phyloP scores from a whole-genome alignment of 2,888 invertebrate genomes.

The Watsonalla cultraria region DNA sequence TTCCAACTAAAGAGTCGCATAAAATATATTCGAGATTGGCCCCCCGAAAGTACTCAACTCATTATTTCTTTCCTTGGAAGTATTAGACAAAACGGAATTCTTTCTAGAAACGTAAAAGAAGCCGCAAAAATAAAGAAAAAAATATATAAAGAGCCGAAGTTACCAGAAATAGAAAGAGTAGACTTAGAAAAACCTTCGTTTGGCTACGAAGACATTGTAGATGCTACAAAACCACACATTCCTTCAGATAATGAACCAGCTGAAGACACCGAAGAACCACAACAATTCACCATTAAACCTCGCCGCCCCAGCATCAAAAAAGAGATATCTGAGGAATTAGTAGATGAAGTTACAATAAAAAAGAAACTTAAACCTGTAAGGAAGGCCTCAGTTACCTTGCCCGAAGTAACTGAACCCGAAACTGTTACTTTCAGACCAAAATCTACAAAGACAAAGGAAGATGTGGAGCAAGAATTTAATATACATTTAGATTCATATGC shows the following conservation, averaged over 20 bases:
- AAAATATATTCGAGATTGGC: conserved; percentile 79
- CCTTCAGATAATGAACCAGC: conserved; percentile 27
- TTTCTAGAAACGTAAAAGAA: conserved; percentile 85
- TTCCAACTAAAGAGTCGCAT: conserved; percentile 86
- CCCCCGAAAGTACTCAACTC: conserved; percentile 76
- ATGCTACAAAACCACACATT: conserved; percentile 44
- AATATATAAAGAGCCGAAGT: conserved; percentile 75
- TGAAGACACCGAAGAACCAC: conserved; percentile 46
- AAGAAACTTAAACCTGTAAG: conserved; percentile 84
- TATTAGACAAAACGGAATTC: conserved; percentile 80
- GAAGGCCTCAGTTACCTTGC: conserved; percentile 82
- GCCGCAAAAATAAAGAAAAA: conserved; percentile 81
- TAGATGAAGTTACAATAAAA: conserved; percentile 84
- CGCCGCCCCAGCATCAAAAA: conserved; percentile 63
- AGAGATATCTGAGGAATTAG: conserved; percentile 62
- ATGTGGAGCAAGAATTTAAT: conserved; percentile 93
- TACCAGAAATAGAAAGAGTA: conserved; percentile 74
- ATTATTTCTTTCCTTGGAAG: conserved; percentile 75
- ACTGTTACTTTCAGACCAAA: conserved; percentile 89
- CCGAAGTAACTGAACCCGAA: conserved; percentile 86
- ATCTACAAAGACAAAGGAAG: conserved; percentile 87
- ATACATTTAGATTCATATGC: conserved; percentile 91
- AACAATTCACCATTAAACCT: conserved; percentile 63
- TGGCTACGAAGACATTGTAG: conserved; percentile 69
- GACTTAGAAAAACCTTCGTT: conserved; percentile 78